Evolutionary conservation across 2,113 vertebrate species (phyloP), one percentile per base, ranked within the genome.

Genomic region (Orthonyx spaldingii): DNA sequence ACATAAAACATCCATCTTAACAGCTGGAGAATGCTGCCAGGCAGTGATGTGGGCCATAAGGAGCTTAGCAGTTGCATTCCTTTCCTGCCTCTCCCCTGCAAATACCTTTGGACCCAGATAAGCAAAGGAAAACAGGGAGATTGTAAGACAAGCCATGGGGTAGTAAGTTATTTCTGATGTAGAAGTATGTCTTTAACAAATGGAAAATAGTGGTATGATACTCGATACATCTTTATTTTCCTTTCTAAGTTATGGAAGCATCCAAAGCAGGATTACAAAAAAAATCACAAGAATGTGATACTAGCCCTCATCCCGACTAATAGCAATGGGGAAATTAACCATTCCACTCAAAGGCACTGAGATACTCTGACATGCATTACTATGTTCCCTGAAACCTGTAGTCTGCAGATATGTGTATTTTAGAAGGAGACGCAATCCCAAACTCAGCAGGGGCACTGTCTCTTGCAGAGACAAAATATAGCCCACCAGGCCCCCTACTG

Each of bases 11-110:
- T 81, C 71, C 87, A 90, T 91, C 84, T 75, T 59, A 96, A 83
- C 87, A 96, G 87, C 60, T 88, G 87, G 63, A 94, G 91, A 96
- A 95, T 93, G 93, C 84, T 85, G 66, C 90, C 68, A 96, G 87
- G 59, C 92, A 93, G 75, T 6, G 9, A 86, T 44, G 71, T 64
- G 39, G 75, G 64, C 87, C 55, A 60, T 71, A 91, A 93, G 90
- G 87, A 96, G 93, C 90, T 96, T 93, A 94, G 72, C 50, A 66
- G 68, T 85, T 86, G 60, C 85, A 94, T 91, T 96, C 90, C 85
- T 89, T 89, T 63, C 69, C 89, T 93, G 87, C 70, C 65, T 88
- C 82, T 94, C 85, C 81, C 80, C 75, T 92, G 79, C 68, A 93
- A 95, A 94, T 72, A 66, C 33, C 76, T 85, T 88, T 77, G 79